Evolutionary conservation across 2,888 invertebrate species (phyloP), one percentile per base, ranked within the genome.

Genomic region (Oligia fasciuncula): DNA sequence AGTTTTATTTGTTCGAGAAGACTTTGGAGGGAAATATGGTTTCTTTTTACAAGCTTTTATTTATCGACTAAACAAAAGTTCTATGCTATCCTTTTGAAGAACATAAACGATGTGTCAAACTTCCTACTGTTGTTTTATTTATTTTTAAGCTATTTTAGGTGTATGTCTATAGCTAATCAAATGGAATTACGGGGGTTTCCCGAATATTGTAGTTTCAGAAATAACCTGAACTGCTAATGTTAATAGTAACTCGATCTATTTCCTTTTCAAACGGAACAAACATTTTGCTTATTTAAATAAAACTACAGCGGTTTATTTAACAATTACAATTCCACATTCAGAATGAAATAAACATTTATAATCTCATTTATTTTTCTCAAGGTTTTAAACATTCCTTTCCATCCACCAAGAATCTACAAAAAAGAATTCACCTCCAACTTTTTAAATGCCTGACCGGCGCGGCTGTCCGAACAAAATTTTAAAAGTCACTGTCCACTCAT

Each of bases 1-100:
- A 75, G 54, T 88, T 88, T 80, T 80, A 81, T 85, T 85, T 65
- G 75, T 83, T 87, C 23, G 67, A 57, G 9, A 57, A 67, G 46
- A 81, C 51, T 85, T 83, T 23, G n/a, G 68, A 66, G 67, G 72
- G 69, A 70, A 75, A 78, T 68, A 76, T 79, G 76, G 43, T 62
- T 79, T 76, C 57, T 60, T 76, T 85, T 73, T 51, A 19, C 35
- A 35, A 35, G 35, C 35, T 35, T 35, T 35, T 35, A 35, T 35
- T 35, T 35, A 35, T 35, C 3, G 35, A 63, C 14, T 65, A 54
- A 60, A 73, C n/a, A 71, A 66, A 77, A 75, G 71, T 81, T 77
- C 0, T 9, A 66, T 46, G 72, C n/a, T 70, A 73, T 19, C 29
- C 29, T 62, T 69, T 72, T 68, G 72, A 54, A 19, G 9, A 69